phyloP scores from a whole-genome alignment of 2,888 invertebrate genomes.

The Archips crataeganus region DNA sequence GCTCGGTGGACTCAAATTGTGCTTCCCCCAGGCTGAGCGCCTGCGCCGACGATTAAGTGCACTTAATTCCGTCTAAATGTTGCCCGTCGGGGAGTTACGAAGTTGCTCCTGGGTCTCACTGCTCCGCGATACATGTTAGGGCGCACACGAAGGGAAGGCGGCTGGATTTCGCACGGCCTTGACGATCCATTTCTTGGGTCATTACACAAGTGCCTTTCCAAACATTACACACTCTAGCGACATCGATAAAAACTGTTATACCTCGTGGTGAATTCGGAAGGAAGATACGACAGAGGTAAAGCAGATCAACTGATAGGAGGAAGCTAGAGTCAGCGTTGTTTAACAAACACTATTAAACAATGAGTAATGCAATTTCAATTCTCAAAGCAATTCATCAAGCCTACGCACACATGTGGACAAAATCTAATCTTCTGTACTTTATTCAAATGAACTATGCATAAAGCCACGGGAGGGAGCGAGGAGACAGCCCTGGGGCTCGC shows the following conservation, averaged over 20 bases:
- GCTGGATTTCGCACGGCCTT: constrained; percentile 31
- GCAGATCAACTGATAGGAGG: neutral
- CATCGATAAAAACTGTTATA: constrained; percentile 2
- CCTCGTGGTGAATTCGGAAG: neutral
- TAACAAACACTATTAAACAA: constrained; percentile 23
- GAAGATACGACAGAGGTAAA: neutral
- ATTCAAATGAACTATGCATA: constrained; percentile 54
- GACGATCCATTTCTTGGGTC: constrained; percentile 34
- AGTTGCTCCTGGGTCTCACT: constrained; percentile 55
- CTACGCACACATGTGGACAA: constrained; percentile 36
- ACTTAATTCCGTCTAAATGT: constrained; percentile 81
- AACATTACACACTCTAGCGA: constrained; percentile 21
- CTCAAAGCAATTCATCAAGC: constrained; percentile 27
- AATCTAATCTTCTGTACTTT: constrained; percentile 52
- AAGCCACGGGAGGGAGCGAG: constrained; percentile 45
- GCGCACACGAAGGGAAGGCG: constrained; percentile 27
- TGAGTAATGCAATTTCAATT: constrained; percentile 29
- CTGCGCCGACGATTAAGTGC: constrained; percentile 77
- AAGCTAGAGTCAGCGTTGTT: neutral
- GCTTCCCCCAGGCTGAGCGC: constrained; percentile 68
- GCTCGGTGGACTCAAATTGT: constrained; percentile 58
- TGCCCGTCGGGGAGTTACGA: constrained; percentile 66
- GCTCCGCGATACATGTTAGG: constrained; percentile 46
- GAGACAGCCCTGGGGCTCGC: constrained; percentile 54
- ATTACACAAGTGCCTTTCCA: constrained; percentile 32